Evolutionary conservation across 1,140 invertebrate genomes (phyloP).

Genomic region (Trachymyrmex cornetzi): DNA sequence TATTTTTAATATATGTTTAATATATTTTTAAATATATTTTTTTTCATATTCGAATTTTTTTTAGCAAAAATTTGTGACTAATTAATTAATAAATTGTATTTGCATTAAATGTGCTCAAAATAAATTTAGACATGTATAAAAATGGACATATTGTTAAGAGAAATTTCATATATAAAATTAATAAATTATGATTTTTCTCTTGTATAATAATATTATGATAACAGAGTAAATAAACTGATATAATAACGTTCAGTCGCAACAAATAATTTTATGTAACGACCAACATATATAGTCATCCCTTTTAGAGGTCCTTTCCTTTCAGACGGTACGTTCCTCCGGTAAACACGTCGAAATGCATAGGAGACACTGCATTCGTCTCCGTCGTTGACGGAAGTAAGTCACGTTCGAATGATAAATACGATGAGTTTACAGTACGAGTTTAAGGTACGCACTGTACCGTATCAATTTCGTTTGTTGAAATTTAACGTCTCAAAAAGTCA

Average conservation of each 20-base stretch:
- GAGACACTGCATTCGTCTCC: slow-evolving; percentile 48
- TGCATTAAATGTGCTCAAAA: background rate
- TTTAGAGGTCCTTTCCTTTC: background rate
- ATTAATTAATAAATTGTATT: slow-evolving; percentile 7
- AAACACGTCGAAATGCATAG: slow-evolving; percentile 54
- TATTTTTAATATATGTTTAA: too few relatives aligned
- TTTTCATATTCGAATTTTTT: background rate
- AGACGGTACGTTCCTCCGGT: slow-evolving; percentile 33
- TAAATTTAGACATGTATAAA: background rate
- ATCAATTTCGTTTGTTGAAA: slow-evolving; percentile 34
- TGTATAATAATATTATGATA: background rate
- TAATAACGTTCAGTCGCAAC: background rate
- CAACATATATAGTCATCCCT: background rate
- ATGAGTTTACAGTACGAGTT: slow-evolving; percentile 40
- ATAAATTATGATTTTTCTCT: background rate
- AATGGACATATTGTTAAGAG: background rate
- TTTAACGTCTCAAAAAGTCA: background rate
- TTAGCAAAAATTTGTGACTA: background rate
- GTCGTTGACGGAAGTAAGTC: slow-evolving; percentile 58
- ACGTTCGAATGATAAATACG: slow-evolving; percentile 73
- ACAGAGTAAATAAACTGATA: background rate
- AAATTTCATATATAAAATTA: background rate
- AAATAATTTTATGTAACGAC: slow-evolving; percentile 19
- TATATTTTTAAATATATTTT: too few relatives aligned
- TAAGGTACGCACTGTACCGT: slow-evolving; percentile 32